Evolutionary conservation across 2,888 invertebrate genomes (phyloP).

Genomic region (Microctonus aethiopoides): DNA sequence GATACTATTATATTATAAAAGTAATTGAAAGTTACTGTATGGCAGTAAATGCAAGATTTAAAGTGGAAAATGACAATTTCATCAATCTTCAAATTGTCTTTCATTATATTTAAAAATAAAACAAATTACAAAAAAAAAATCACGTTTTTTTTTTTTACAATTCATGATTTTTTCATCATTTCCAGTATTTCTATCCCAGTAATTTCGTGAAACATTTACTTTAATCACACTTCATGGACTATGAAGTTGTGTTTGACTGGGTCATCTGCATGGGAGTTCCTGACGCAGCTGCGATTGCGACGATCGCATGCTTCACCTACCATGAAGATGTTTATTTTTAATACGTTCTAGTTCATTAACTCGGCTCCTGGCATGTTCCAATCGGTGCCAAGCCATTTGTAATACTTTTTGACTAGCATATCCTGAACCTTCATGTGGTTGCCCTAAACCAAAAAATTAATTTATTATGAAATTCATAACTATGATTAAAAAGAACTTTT

Average conservation of each 20-base stretch:
- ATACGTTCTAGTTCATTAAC: conserved; percentile 90
- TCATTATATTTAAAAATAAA: conserved; percentile 14
- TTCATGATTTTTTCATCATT: neutral
- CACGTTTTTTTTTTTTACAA: neutral
- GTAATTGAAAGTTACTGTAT: conserved; percentile 97
- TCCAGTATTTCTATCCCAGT: neutral
- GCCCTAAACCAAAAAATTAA: conserved; percentile 72
- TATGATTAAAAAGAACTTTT: neutral
- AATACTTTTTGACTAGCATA: conserved; percentile 96
- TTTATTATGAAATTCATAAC: neutral
- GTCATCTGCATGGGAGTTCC: conserved; percentile 40
- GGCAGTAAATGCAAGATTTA: conserved; percentile 87
- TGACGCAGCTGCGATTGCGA: conserved; percentile 43
- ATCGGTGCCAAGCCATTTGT: conserved; percentile 96
- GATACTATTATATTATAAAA: conserved; percentile 92
- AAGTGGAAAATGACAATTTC: conserved; percentile 72
- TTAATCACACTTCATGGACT: conserved; percentile 16
- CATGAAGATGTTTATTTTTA: conserved; percentile 78
- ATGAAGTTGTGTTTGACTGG: conserved; percentile 45
- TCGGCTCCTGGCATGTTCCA: conserved; percentile 91
- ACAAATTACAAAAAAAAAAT: neutral
- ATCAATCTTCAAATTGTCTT: conserved; percentile 10
- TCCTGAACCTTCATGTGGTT: conserved; percentile 96
- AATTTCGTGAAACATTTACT: neutral
- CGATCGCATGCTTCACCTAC: conserved; percentile 49